Conservation (phyloP, 2,797 vertebrate genomes). For the Stomatorhinus walkeri region DNA sequence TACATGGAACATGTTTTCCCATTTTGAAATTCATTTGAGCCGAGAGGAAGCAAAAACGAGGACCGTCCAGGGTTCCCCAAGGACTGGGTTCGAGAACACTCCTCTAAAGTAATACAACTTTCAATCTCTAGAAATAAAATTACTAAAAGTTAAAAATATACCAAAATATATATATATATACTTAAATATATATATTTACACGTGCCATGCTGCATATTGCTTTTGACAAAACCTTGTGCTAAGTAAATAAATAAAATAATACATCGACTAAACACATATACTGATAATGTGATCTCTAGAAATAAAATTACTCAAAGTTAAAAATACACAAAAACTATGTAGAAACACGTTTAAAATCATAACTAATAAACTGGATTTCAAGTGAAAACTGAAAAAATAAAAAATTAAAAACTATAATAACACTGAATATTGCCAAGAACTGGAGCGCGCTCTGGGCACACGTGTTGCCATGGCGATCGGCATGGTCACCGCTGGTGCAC, state of each 20-base stretch:
- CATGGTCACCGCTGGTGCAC: neutral
- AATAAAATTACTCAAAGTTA: neutral
- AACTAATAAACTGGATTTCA: neutral
- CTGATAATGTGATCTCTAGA: neutral
- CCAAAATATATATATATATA: neutral
- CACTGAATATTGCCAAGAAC: neutral
- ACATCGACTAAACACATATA: too few species aligned
- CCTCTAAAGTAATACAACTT: neutral
- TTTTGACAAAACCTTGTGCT: too few species aligned
- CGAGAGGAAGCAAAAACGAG: neutral
- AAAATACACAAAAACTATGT: neutral
- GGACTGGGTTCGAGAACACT: neutral
- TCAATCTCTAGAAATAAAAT: neutral
- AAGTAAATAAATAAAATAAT: too few species aligned
- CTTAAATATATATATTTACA: too few species aligned
- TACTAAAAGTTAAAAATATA: neutral
- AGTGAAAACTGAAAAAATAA: neutral
- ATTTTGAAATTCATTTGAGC: neutral
- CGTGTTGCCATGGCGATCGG: neutral
- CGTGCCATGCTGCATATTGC: too few species aligned
- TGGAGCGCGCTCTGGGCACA: neutral
- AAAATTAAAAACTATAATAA: neutral
- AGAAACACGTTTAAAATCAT: neutral
- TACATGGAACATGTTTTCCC: neutral
- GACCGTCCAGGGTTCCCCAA: neutral